Percentiles rank a stretch among this genome's conserved stretches.
phyloP scores from a whole-genome alignment of 2,888 invertebrate genomes.

The Acheta domesticus region DNA sequence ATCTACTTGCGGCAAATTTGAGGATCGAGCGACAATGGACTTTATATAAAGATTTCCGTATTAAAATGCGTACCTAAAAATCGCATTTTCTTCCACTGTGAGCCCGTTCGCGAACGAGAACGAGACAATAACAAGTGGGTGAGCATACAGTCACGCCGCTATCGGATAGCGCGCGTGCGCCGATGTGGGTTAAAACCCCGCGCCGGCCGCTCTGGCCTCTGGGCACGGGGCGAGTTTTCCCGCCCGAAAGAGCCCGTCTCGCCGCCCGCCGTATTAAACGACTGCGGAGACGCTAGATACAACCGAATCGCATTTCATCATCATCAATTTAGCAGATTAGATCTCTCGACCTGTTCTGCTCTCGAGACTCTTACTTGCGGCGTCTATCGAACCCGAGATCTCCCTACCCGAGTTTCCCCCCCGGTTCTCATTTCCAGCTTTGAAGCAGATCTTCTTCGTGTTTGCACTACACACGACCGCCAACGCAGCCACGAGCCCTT shows the following conservation, averaged over 20 bases:
- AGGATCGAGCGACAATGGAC: too few species aligned
- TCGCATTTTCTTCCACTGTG: too few species aligned
- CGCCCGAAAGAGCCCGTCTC: neutral
- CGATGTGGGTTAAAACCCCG: neutral
- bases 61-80: too few species aligned
- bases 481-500: too few species aligned
- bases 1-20: too few species aligned
- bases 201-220: too few species aligned
- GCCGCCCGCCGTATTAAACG: neutral
- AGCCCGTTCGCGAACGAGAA: neutral
- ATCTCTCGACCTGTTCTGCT: neutral
- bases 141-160: neutral
- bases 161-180: neutral
- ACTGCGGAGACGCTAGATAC: neutral
- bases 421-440: neutral
- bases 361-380: neutral
- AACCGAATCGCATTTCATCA: neutral
- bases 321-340: constrained; percentile 3
- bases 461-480: neutral
- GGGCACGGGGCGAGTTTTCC: too few species aligned
- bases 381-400: neutral
- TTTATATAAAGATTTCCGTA: too few species aligned
- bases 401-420: neutral
- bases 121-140: constrained; percentile 18
- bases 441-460: neutral